Evolutionary conservation across 2,888 invertebrate species (phyloP).

Genomic region (Hydraecia micacea): DNA sequence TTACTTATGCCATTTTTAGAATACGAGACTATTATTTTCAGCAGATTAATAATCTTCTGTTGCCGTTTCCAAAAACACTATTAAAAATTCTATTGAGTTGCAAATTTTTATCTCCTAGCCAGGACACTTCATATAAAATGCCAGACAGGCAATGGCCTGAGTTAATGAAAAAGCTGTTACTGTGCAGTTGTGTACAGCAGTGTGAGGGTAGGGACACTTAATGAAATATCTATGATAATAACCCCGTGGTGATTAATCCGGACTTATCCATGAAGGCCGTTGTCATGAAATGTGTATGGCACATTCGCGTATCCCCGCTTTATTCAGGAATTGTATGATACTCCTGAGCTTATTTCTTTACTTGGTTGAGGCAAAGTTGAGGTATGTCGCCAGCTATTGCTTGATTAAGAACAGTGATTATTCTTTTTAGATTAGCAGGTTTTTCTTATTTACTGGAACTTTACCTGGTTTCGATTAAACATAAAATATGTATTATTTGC

Average conservation of each 20-base stretch:
- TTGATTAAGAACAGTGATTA: neutral
- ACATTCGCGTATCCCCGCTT: neutral
- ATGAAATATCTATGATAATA: slow-evolving; percentile 59
- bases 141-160: slow-evolving; percentile 50
- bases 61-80: neutral
- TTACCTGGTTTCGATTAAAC: neutral
- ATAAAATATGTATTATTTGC: neutral
- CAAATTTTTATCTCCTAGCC: slow-evolving; percentile 20
- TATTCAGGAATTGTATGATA: neutral
- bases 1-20: neutral
- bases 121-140: slow-evolving; percentile 38
- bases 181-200: neutral
- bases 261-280: neutral
- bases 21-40: neutral
- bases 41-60: neutral
- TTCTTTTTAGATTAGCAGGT: neutral
- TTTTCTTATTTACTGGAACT: neutral
- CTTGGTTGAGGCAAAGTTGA: neutral
- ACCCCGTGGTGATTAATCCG: slow-evolving; percentile 16
- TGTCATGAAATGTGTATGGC: slow-evolving; percentile 47
- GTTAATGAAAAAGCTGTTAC: slow-evolving; percentile 37
- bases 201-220: slow-evolving; percentile 22
- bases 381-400: neutral
- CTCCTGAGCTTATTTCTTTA: neutral
- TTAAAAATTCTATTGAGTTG: slow-evolving; percentile 27